Evolutionary conservation across 2,888 invertebrate species (phyloP), one percentile per base, ranked within the genome.

Genomic region (Rosalia funebris): DNA sequence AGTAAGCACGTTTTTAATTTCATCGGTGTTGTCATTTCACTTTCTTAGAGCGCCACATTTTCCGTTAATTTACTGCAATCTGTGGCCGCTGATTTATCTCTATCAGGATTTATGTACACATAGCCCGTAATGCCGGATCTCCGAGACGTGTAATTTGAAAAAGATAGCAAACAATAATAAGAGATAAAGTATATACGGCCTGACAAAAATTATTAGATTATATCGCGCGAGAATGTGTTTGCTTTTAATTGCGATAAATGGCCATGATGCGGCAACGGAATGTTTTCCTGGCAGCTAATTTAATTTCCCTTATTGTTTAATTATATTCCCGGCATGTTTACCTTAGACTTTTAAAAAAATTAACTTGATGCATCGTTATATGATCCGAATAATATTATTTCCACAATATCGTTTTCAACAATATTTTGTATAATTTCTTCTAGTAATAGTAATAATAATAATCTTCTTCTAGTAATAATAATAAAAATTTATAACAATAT

Each of bases 1-100:
- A 67, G 73, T 77, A 76, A 77, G 79, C 80, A 80, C 80, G 80
- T 80, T 80, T 80, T 80, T 80, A 80, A 80, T 80, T 80, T 79
- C 76, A 78, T 77, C 75, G 69, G 70, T 65, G 78, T 79, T 80
- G 80, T 79, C 80, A 77, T 78, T 79, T 79, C 77, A 77, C 79
- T 78, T 77, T 73, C 74, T 72, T 47, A 66, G 54, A 71, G 74
- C 75, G 75, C 75, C 79, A 78, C 77, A 80, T 80, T 79, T 79
- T 78, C 78, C 76, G 73, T 77, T 80, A 79, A 80, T 80, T 79
- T 78, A 76, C 74, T 70, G 71, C 78, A 78, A 78, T 78, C 75
- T 78, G 76, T 73, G 75, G 73, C 70, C 65, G 72, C 76, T 80
- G 80, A 81, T 81, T 81, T 81, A 80, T 80, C 74, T 78, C 77